A percentile compares a stretch with the other conserved stretches of the same genome.
phyloP scores from a whole-genome alignment of 2,888 invertebrate genomes.

The Eulithis testata region DNA sequence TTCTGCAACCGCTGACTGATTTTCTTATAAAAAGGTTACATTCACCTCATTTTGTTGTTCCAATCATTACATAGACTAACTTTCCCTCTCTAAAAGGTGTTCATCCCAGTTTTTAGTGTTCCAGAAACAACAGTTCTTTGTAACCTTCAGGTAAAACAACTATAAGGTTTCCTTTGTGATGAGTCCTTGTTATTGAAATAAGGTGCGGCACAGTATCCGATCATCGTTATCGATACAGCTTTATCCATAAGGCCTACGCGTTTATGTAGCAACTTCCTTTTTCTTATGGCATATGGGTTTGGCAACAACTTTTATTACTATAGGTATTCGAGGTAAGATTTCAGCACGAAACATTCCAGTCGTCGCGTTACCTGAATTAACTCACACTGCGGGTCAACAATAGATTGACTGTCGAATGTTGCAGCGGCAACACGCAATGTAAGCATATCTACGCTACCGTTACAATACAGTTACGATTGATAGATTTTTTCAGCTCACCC shows the following conservation, averaged over 20 bases:
- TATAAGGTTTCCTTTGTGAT: conserved; percentile 63
- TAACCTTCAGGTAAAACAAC: conserved; percentile 57
- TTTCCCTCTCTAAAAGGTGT: too few relatives aligned
- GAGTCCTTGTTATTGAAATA: conserved; percentile 76
- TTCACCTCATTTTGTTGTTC: too few relatives aligned
- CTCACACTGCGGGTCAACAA: too few relatives aligned
- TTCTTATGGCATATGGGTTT: conserved; percentile 53
- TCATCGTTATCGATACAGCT: conserved; percentile 66
- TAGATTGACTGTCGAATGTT: too few relatives aligned
- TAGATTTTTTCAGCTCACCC: too few relatives aligned
- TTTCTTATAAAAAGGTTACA: too few relatives aligned
- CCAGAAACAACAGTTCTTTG: conserved; percentile 41
- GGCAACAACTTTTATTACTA: conserved; percentile 41
- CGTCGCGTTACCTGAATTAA: too few relatives aligned
- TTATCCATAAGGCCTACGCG: conserved; percentile 61
- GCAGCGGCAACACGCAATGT: too few relatives aligned
- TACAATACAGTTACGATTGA: too few relatives aligned
- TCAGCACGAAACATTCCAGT: not conserved
- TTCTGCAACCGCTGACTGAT: too few relatives aligned
- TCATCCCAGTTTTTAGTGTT: not conserved
- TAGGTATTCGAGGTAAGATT: conserved; percentile 32
- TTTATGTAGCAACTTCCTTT: conserved; percentile 59
- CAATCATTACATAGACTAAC: too few relatives aligned
- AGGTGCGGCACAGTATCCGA: conserved; percentile 65
- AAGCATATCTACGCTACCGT: too few relatives aligned